Percentiles rank a stretch among this genome's conserved stretches.
These are phyloP conservation scores for Scytalopus superciliaris DNA, from an alignment of 2,113 vertebrate species.

Conservation along the genomic window DNA sequence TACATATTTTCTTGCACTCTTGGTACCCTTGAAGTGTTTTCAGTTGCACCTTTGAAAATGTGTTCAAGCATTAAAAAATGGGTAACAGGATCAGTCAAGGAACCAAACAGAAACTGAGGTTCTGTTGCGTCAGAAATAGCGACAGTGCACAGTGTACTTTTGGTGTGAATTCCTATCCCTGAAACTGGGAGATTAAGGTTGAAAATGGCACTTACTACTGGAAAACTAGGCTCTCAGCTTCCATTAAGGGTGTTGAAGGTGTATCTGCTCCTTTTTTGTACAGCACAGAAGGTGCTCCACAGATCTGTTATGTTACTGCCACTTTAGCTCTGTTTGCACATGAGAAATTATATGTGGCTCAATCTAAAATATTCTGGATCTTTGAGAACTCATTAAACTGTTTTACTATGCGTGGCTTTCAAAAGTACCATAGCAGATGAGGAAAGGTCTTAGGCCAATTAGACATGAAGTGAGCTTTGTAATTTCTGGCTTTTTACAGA, in stretches of 20 bases:
- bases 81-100: not conserved
- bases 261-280: not conserved
- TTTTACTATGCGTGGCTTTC: not conserved
- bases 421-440: not conserved
- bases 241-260: not conserved
- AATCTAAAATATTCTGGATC: not conserved
- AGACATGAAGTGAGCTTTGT: not conserved
- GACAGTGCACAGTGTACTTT: rapidly evolving
- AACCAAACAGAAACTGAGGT: not conserved
- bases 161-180: not conserved
- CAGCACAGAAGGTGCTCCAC: not conserved
- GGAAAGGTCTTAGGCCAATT: not conserved
- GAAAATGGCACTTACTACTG: not conserved
- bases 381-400: not conserved
- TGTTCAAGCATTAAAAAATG: not conserved
- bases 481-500: not conserved
- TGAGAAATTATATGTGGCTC: not conserved
- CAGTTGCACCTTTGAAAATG: not conserved
- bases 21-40: not conserved
- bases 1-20: not conserved
- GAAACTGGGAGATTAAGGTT: not conserved
- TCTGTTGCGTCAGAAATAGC: not conserved
- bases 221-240: not conserved
- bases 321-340: not conserved
- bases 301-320: not conserved